A percentile compares a stretch with the other conserved stretches of the same genome.
Evolutionary conservation across 2,113 vertebrate species (phyloP).

Genomic region (Microcebus murinus): DNA sequence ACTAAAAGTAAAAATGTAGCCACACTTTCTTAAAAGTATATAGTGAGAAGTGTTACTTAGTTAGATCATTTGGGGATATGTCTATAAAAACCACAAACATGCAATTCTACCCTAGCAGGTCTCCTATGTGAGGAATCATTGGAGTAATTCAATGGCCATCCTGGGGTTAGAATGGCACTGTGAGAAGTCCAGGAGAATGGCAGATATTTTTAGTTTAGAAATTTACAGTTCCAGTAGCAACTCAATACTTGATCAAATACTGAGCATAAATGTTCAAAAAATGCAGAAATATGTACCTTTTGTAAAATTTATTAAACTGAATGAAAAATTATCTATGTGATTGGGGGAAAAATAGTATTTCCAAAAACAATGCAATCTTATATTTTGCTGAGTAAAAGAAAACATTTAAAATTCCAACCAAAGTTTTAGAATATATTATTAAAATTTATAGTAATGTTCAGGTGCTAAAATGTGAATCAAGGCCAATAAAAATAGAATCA

Average conservation of each 20-base stretch:
- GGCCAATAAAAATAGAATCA: not conserved
- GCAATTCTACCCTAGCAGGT: constrained; percentile 22
- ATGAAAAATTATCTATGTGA: not conserved
- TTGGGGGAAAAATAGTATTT: not conserved
- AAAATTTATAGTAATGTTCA: not conserved
- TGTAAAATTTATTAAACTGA: not conserved
- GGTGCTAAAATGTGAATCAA: not conserved
- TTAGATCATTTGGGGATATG: constrained; percentile 70
- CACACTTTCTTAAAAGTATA: constrained; percentile 62
- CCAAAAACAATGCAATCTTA: not conserved
- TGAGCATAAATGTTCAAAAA: not conserved
- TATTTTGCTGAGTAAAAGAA: not conserved
- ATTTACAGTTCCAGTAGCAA: constrained; percentile 21
- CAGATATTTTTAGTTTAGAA: constrained; percentile 54
- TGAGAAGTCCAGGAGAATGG: constrained; percentile 42
- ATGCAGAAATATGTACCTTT: not conserved
- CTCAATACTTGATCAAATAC: not conserved
- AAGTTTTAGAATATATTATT: not conserved
- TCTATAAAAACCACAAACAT: constrained; percentile 69
- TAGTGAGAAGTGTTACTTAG: constrained; percentile 73
- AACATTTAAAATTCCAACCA: not conserved
- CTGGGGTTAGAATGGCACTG: not conserved
- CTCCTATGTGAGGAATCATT: constrained; percentile 37
- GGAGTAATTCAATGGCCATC: constrained; percentile 8
- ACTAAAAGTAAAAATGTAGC: constrained; percentile 40